A percentile compares a stretch with the other conserved stretches of the same genome.
These are phyloP conservation scores for Procambarus virginalis DNA, from an alignment of 1,140 invertebrate genomes.

Conservation along the genomic window DNA sequence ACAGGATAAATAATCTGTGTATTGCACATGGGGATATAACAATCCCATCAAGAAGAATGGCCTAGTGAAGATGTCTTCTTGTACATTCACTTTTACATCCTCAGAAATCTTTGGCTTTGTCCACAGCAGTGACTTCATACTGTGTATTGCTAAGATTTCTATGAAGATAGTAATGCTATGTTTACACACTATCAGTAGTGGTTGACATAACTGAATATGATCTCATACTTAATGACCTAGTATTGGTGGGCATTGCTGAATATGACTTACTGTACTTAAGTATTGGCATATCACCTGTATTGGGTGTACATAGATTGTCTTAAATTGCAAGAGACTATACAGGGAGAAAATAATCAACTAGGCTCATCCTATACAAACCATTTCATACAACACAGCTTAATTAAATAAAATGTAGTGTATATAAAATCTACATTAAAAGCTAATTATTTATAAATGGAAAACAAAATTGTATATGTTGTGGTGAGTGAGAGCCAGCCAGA, in stretches of 20 bases:
- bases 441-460: conserved; percentile 37
- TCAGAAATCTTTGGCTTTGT: conserved; percentile 26
- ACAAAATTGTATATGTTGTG: conserved; percentile 5
- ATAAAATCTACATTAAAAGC: conserved; percentile 63
- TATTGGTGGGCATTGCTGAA: too few relatives aligned
- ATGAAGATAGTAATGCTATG: conserved; percentile 12
- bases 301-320: background rate
- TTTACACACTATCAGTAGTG: background rate
- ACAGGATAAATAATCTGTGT: conserved; percentile 56
- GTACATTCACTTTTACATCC: background rate
- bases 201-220: conserved; percentile 22
- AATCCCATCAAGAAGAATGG: conserved; percentile 13
- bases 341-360: conserved; percentile 26
- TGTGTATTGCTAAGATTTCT: conserved; percentile 1
- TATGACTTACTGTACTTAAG: too few relatives aligned
- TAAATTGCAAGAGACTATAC: conserved; percentile 24
- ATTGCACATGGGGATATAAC: conserved; percentile 50
- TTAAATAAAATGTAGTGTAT: conserved; percentile 49
- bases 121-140: background rate
- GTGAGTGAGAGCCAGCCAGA: background rate
- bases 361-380: conserved; percentile 30
- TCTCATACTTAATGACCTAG: background rate
- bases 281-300: background rate
- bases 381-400: conserved; percentile 42
- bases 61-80: conserved; percentile 12